phyloP scores from a whole-genome alignment of 2,113 vertebrate species.

The Tonatia bakeri region DNA sequence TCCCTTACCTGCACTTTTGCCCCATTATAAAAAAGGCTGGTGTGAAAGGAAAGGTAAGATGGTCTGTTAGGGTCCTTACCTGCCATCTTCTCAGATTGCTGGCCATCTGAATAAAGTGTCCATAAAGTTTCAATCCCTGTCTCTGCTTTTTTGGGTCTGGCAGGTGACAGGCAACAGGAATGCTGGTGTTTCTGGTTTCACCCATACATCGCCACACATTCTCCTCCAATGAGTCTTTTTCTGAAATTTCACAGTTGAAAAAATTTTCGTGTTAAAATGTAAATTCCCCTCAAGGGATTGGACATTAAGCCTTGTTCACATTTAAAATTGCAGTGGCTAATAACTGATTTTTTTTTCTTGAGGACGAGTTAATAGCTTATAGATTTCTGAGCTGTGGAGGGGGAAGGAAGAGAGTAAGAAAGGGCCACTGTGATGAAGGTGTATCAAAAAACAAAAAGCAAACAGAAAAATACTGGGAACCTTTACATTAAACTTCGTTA shows the following conservation, averaged over 20 bases:
- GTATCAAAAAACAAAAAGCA: neutral
- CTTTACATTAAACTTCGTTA: neutral
- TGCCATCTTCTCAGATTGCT: too few species aligned
- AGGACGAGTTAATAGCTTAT: neutral
- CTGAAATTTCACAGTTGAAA: neutral
- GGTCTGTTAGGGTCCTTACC: too few species aligned
- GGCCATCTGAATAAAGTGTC: too few species aligned
- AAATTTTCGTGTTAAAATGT: constrained; percentile 31
- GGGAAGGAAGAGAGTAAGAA: neutral
- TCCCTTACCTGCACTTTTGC: too few species aligned
- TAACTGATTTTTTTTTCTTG: neutral
- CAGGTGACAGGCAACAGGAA: too few species aligned
- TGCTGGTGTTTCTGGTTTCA: too few species aligned
- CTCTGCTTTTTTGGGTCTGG: too few species aligned
- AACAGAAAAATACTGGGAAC: neutral
- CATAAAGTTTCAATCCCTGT: too few species aligned
- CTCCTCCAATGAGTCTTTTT: neutral
- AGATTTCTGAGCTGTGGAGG: neutral
- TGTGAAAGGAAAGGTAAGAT: too few species aligned
- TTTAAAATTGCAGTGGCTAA: constrained; percentile 28
- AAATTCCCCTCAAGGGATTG: constrained; percentile 21
- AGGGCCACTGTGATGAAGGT: neutral
- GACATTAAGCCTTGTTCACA: constrained; percentile 22
- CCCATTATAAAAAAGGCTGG: too few species aligned
- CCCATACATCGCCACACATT: neutral